phyloP scores from a whole-genome alignment of 2,797 vertebrate genomes.

The Borostomias antarcticus region DNA sequence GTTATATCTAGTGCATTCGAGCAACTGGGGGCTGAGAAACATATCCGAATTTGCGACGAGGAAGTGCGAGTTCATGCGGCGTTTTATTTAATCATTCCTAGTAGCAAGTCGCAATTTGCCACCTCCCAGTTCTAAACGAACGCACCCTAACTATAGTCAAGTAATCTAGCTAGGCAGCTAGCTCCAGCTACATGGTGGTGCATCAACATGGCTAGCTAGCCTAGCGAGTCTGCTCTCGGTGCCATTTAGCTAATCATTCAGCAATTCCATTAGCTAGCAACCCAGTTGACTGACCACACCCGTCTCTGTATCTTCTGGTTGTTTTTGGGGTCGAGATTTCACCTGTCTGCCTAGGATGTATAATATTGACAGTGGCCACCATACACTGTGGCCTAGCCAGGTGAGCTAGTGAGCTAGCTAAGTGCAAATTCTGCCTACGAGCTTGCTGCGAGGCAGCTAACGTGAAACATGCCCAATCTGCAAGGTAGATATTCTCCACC shows the following conservation, averaged over 20 bases:
- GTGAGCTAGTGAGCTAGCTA: not conserved
- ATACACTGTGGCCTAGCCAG: slow-evolving; percentile 12
- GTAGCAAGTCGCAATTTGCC: too few species aligned
- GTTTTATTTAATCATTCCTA: too few species aligned
- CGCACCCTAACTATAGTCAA: not conserved
- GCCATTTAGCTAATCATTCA: slow-evolving; percentile 32
- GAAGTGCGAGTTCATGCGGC: too few species aligned
- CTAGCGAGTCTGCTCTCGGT: not conserved
- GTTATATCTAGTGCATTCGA: too few species aligned
- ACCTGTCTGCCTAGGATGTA: slow-evolving; percentile 58
- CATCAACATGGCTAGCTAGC: not conserved
- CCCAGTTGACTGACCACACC: slow-evolving; percentile 72
- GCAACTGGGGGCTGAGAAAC: too few species aligned
- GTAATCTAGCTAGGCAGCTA: not conserved
- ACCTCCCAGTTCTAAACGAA: too few species aligned
- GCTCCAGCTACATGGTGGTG: slow-evolving; percentile 1
- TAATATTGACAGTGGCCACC: slow-evolving; percentile 41
- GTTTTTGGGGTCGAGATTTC: not conserved
- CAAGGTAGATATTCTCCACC: too few species aligned
- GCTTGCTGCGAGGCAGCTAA: not conserved
- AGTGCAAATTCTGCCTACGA: not conserved
- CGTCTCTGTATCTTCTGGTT: slow-evolving; percentile 30
- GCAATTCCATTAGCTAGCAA: slow-evolving; percentile 47
- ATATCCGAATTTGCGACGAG: too few species aligned
- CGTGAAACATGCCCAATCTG: not conserved